Conservation (phyloP, 2,888 invertebrate species). For the Ectemnius lituratus region DNA sequence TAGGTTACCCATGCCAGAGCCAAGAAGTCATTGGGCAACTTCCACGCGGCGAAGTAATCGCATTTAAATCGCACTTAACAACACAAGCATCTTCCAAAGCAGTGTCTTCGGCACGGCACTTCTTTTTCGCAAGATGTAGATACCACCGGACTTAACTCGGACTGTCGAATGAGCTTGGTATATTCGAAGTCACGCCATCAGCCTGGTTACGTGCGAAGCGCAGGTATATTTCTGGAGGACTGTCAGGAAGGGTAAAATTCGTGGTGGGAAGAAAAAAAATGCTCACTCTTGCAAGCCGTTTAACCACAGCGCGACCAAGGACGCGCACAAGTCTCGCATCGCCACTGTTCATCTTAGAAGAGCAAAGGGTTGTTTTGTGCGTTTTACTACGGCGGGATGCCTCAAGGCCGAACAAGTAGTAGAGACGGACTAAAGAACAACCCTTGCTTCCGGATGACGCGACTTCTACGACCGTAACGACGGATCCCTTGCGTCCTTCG, state of each 20-base stretch:
- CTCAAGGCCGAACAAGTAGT: constrained; percentile 45
- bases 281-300: constrained; percentile 10
- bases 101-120: background rate
- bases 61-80: background rate
- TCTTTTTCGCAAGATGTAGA: background rate
- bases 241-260: constrained; percentile 3
- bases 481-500: constrained; percentile 23
- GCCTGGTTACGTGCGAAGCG: background rate
- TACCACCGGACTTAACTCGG: background rate
- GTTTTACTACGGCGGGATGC: constrained; percentile 47
- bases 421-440: constrained; percentile 54
- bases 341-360: constrained; percentile 16
- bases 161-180: background rate
- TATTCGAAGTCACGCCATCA: background rate
- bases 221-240: background rate
- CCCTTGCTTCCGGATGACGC: constrained; percentile 67
- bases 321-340: constrained; percentile 20
- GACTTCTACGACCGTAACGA: background rate
- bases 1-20: background rate
- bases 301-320: constrained; percentile 39
- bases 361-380: constrained; percentile 68
- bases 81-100: background rate
- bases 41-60: background rate
- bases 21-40: background rate
- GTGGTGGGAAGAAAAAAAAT: constrained; percentile 12